Evolutionary conservation across 2,113 vertebrate species (phyloP).

Genomic region (Myotis brandtii): DNA sequence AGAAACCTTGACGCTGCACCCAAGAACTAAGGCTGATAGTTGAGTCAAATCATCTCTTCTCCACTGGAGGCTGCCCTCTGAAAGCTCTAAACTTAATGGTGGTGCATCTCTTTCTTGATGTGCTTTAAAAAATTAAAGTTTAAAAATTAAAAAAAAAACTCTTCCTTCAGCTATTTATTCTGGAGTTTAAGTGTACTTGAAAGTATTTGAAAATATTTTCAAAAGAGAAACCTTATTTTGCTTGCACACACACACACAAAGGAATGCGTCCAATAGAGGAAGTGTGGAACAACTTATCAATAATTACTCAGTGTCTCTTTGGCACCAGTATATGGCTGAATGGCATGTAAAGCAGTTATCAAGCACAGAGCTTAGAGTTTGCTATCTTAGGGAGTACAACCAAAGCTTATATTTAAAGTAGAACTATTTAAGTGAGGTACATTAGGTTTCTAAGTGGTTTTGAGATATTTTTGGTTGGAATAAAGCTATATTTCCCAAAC

Average conservation of each 20-base stretch:
- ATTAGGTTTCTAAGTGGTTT: background rate
- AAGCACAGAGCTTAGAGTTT: background rate
- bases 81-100: background rate
- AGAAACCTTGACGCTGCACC: background rate
- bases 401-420: background rate
- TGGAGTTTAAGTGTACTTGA: background rate
- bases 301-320: background rate
- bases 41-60: background rate
- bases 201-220: background rate
- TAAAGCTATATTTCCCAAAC: background rate
- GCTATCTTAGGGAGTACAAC: background rate
- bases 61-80: background rate
- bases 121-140: background rate
- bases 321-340: background rate
- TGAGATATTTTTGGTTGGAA: background rate
- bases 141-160: background rate
- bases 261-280: background rate
- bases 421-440: background rate
- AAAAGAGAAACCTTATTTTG: background rate
- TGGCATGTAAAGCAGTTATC: background rate
- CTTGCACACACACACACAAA: background rate
- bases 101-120: background rate
- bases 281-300: background rate
- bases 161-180: background rate
- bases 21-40: no score